Conservation (phyloP, 2,113 vertebrate genomes). For the Ictalurus furcatus region DNA sequence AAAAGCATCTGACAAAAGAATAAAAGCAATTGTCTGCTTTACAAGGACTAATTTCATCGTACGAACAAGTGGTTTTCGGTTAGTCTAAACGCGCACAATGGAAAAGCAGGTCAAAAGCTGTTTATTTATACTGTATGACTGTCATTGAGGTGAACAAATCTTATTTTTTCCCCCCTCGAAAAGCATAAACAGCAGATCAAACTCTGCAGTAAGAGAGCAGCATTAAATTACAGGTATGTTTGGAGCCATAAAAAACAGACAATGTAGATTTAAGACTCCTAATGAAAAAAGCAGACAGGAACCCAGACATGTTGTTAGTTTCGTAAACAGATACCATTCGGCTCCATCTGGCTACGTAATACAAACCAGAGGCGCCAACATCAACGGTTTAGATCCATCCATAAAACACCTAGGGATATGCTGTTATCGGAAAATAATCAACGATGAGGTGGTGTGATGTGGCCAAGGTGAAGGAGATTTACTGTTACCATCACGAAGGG, state of each 20-base stretch:
- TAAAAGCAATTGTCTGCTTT: not conserved
- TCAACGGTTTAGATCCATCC: not conserved
- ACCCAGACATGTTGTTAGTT: not conserved
- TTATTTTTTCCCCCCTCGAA: not conserved
- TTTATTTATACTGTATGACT: not conserved
- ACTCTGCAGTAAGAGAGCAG: not conserved
- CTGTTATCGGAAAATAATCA: not conserved
- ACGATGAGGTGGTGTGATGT: not conserved
- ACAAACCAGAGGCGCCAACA: not conserved
- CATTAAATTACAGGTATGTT: not conserved
- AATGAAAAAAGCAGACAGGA: not conserved
- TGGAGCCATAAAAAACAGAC: not conserved
- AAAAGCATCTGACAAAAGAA: not conserved
- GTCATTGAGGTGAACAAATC: not conserved
- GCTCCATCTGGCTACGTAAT: not conserved
- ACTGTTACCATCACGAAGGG: not conserved
- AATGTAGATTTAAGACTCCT: not conserved
- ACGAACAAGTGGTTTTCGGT: not conserved
- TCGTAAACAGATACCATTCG: not conserved
- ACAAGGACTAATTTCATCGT: not conserved
- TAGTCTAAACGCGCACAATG: not conserved
- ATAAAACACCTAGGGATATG: not conserved
- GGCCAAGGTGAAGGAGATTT: not conserved
- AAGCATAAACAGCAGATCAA: not conserved
- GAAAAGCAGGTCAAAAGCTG: not conserved